These are phyloP conservation scores for Serinus canaria DNA, from an alignment of 2,113 vertebrate genomes.

Conservation along the genomic window DNA sequence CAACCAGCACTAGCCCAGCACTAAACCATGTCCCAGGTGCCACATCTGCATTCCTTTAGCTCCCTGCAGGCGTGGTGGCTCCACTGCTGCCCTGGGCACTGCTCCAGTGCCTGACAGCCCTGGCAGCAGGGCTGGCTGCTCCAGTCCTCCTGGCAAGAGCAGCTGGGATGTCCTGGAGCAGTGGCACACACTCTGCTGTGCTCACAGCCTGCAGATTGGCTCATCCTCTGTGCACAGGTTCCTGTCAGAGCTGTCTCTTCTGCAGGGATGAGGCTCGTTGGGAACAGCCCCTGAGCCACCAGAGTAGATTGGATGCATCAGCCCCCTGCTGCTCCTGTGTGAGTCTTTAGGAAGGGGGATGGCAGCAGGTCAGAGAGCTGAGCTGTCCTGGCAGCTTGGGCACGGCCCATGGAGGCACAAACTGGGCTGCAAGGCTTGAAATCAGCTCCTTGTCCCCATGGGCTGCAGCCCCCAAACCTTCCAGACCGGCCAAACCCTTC, in stretches of 20 bases:
- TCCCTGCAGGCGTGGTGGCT: not conserved
- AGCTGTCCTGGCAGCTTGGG: not conserved
- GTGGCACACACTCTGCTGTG: not conserved
- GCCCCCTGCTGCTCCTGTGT: not conserved
- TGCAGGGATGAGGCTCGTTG: not conserved
- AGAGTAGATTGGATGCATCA: not conserved
- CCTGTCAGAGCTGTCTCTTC: not conserved
- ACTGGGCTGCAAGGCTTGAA: not conserved
- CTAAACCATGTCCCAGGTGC: fast-evolving
- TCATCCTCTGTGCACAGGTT: not conserved
- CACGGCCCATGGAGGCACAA: not conserved
- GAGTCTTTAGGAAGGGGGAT: not conserved
- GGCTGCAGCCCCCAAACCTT: fast-evolving
- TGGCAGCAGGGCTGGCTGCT: not conserved
- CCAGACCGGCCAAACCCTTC: not conserved
- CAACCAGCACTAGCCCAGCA: not conserved
- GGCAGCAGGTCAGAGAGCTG: not conserved
- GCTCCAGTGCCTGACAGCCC: fast-evolving
- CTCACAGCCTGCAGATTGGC: fast-evolving
- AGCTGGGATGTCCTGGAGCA: not conserved
- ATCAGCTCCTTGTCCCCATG: fast-evolving
- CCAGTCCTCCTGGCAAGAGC: not conserved
- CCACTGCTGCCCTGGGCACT: not conserved
- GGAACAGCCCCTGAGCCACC: not conserved
- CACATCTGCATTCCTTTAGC: not conserved